phyloP scores from a whole-genome alignment of 2,113 vertebrate species.

The Sceloporus undulatus region DNA sequence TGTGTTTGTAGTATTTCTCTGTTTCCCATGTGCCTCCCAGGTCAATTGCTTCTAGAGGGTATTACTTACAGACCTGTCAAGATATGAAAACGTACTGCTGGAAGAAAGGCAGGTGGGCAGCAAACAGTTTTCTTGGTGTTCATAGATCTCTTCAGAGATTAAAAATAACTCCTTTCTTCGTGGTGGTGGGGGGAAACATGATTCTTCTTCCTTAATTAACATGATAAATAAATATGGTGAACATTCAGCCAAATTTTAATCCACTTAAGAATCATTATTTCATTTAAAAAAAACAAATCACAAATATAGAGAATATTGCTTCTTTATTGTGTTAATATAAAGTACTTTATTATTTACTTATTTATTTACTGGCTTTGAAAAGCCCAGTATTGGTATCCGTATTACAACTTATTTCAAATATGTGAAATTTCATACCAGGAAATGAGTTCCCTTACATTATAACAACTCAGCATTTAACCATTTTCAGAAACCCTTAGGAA shows the following conservation, averaged over 20 bases:
- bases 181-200: background rate
- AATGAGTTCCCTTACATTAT: too few species aligned
- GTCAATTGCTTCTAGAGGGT: background rate
- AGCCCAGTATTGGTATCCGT: too few species aligned
- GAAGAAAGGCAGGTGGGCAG: background rate
- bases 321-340: background rate
- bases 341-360: background rate
- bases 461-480: too few species aligned
- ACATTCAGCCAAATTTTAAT: background rate
- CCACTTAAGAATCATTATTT: too few species aligned
- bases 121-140: conserved; percentile 6
- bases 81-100: conserved; percentile 25
- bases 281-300: too few species aligned
- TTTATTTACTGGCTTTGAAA: background rate
- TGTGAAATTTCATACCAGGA: too few species aligned
- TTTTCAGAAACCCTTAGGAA: too few species aligned
- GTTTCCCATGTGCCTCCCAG: background rate
- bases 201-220: background rate
- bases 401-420: too few species aligned
- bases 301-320: background rate
- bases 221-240: background rate
- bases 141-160: background rate
- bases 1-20: background rate
- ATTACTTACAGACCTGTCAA: conserved; percentile 26
- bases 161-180: background rate